Conservation (phyloP, 2,888 invertebrate species). For the Gymnocheta viridis region DNA sequence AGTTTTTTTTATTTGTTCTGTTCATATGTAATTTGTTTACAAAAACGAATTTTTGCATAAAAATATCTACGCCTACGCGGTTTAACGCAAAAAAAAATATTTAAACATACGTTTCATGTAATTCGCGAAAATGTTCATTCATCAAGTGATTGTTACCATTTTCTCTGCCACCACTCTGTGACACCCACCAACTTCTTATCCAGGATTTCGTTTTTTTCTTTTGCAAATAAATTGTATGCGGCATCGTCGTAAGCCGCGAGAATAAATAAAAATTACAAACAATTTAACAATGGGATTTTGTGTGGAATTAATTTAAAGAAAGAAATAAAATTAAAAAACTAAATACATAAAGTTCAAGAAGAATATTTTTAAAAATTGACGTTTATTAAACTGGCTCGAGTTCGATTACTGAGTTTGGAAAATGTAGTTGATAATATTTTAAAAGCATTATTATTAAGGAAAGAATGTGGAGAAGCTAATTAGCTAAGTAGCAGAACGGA, state of each 20-base stretch:
- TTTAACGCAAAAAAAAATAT: constrained; percentile 65
- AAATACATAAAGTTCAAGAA: constrained; percentile 8
- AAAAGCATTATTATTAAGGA: too few species aligned
- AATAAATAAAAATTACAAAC: constrained; percentile 79
- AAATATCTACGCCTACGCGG: constrained; percentile 70
- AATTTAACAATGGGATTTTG: constrained; percentile 70
- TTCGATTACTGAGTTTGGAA: too few species aligned
- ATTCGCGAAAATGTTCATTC: constrained; percentile 70
- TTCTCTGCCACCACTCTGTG: neutral
- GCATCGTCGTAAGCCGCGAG: constrained; percentile 41
- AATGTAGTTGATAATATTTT: too few species aligned
- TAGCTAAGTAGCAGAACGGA: too few species aligned
- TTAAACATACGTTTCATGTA: constrained; percentile 69
- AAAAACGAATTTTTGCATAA: constrained; percentile 41
- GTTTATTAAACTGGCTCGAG: too few species aligned
- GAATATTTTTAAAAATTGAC: neutral
- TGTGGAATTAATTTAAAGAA: constrained; percentile 51
- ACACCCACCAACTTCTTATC: neutral
- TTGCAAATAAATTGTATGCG: constrained; percentile 48
- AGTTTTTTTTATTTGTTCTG: neutral
- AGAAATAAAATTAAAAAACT: neutral
- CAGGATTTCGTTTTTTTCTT: neutral
- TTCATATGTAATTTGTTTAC: constrained; percentile 26
- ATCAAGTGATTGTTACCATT: constrained; percentile 58
- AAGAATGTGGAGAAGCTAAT: too few species aligned